phyloP scores from a whole-genome alignment of 2,888 invertebrate genomes.

The Mimachlamys varia region DNA sequence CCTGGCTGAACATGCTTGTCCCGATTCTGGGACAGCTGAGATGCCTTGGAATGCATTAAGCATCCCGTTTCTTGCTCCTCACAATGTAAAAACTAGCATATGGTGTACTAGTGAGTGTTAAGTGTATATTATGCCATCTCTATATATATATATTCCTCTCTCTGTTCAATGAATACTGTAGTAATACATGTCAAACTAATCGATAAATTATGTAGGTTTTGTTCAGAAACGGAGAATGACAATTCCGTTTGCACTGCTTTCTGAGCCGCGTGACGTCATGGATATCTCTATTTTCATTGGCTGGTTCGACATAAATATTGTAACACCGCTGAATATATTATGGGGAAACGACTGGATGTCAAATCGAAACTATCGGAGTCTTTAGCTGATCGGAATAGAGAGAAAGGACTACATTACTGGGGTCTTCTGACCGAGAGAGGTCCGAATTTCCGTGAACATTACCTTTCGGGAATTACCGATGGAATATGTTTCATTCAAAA shows the following conservation, averaged over 20 bases:
- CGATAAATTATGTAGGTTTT: slow-evolving; percentile 11
- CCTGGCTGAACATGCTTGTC: too few species aligned
- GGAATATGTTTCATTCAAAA: neutral
- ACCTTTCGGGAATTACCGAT: neutral
- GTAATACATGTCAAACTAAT: slow-evolving; percentile 10
- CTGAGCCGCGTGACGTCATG: neutral
- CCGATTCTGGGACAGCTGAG: too few species aligned
- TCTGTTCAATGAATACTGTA: slow-evolving; percentile 8
- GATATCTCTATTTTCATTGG: neutral
- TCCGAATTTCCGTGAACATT: neutral
- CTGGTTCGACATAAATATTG: neutral
- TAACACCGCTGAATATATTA: neutral
- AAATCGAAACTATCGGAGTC: slow-evolving; percentile 10
- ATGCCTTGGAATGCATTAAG: too few species aligned
- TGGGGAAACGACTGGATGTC: slow-evolving; percentile 12
- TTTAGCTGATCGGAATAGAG: neutral
- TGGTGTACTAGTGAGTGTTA: neutral
- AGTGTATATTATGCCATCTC: neutral
- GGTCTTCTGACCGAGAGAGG: neutral
- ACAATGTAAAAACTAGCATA: neutral
- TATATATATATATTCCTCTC: neutral
- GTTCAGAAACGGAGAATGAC: slow-evolving; percentile 16
- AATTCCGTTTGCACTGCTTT: slow-evolving; percentile 2
- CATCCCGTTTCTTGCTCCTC: neutral
- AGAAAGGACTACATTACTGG: neutral